Percentiles rank a stretch among this genome's conserved stretches.
Evolutionary conservation across 2,888 invertebrate genomes (phyloP).

Genomic region (Drosophila hamatofila): DNA sequence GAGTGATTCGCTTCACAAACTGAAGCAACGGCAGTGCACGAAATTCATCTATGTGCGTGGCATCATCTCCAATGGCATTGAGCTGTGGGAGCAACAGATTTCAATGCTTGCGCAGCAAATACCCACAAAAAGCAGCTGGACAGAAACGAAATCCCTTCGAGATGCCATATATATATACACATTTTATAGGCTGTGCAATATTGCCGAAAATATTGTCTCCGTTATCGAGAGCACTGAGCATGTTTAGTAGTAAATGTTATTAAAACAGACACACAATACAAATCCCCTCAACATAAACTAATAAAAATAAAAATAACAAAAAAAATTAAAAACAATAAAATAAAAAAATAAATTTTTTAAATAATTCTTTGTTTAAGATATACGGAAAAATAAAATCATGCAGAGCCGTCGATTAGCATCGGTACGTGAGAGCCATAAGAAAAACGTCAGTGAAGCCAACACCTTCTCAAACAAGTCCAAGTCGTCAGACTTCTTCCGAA

Average conservation of each 20-base stretch:
- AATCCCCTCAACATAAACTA: not conserved
- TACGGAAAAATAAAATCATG: not conserved
- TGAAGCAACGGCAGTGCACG: slow-evolving; percentile 45
- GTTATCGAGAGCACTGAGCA: slow-evolving; percentile 71
- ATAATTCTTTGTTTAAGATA: not conserved
- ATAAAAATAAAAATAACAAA: not conserved
- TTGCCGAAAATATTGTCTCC: slow-evolving; percentile 74
- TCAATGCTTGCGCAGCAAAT: slow-evolving; percentile 41
- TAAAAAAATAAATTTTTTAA: not conserved
- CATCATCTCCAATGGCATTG: slow-evolving; percentile 58
- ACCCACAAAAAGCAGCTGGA: slow-evolving; percentile 13
- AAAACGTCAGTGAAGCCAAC: slow-evolving; percentile 11
- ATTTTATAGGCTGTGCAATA: slow-evolving; percentile 66
- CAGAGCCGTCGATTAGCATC: not conserved
- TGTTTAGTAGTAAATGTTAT: slow-evolving; percentile 29
- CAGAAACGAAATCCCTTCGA: slow-evolving; percentile 48
- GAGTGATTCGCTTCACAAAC: slow-evolving; percentile 21
- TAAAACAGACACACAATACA: not conserved
- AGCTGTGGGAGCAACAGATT: slow-evolving; percentile 67
- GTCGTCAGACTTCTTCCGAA: not conserved
- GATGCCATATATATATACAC: slow-evolving; percentile 72
- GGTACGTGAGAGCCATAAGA: not conserved
- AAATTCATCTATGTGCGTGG: slow-evolving; percentile 71
- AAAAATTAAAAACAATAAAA: not conserved
- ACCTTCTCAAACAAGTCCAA: not conserved